Conservation (phyloP, 2,888 invertebrate genomes). For the Endomychus coccineus region DNA sequence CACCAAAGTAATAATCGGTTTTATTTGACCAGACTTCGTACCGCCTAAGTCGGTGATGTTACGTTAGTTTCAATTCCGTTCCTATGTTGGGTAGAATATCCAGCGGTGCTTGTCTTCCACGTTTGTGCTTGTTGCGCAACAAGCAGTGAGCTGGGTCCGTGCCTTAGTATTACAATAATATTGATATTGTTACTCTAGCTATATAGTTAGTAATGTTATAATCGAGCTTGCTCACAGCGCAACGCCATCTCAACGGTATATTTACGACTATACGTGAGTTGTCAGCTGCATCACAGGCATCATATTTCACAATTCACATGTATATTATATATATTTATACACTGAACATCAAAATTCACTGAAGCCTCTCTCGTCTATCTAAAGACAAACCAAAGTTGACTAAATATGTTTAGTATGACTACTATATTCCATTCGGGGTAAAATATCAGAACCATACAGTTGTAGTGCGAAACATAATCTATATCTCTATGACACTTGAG, state of each 20-base stretch:
- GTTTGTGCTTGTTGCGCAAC: conserved; percentile 39
- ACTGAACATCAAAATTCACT: no score
- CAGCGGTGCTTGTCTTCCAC: conserved; percentile 46
- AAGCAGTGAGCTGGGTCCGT: conserved; percentile 47
- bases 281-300: conserved; percentile 31
- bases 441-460: no score
- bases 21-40: no score
- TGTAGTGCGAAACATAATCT: no score
- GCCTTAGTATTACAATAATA: conserved; percentile 48
- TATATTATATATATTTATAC: no score
- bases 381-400: no score
- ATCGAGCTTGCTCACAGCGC: conserved; percentile 42
- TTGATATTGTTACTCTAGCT: conserved; percentile 42
- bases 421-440: no score
- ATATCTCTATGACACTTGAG: no score
- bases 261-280: conserved; percentile 26
- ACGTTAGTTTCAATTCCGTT: conserved; percentile 38
- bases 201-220: conserved; percentile 36
- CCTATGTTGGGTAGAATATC: conserved; percentile 44
- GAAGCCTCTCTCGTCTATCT: no score
- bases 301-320: no score
- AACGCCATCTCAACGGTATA: conserved; percentile 31
- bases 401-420: no score
- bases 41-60: conserved; percentile 15
- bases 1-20: no score